Evolutionary conservation across 2,113 vertebrate genomes (phyloP).

Genomic region (Choloepus hoffmanni): DNA sequence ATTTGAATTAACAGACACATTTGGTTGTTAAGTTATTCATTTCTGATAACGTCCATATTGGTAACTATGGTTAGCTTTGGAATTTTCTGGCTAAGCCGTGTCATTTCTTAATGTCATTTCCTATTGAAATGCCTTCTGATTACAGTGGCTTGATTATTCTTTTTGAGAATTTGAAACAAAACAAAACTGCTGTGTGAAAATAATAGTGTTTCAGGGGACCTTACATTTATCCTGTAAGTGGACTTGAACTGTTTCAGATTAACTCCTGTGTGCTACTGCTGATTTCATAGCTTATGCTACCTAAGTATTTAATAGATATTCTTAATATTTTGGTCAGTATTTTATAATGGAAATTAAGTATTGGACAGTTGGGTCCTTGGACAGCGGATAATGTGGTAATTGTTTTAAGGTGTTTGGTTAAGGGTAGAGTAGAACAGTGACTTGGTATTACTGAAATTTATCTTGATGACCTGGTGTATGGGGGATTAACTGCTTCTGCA

Average conservation of each 20-base stretch:
- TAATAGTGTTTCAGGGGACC: neutral
- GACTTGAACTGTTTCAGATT: neutral
- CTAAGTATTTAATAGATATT: neutral
- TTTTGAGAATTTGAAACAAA: neutral
- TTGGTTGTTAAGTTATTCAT: slow-evolving; percentile 38
- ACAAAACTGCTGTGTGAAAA: neutral
- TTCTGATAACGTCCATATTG: slow-evolving; percentile 9
- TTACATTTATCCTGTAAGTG: slow-evolving; percentile 28
- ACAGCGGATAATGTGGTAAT: neutral
- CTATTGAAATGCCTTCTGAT: slow-evolving; percentile 19
- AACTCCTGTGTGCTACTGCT: neutral
- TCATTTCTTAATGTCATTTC: neutral
- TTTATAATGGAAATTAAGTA: neutral
- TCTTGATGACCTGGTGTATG: neutral
- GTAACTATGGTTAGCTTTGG: neutral
- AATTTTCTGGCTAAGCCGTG: slow-evolving; percentile 50
- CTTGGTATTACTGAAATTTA: neutral
- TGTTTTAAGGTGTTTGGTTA: neutral
- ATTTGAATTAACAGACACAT: neutral
- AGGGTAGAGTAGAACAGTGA: neutral
- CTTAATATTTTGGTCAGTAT: neutral
- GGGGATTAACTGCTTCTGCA: neutral
- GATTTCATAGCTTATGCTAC: neutral
- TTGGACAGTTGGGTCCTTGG: neutral
- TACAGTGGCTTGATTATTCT: slow-evolving; percentile 43